Conservation (phyloP, 1,140 invertebrate genomes). For the Apis dorsata region DNA sequence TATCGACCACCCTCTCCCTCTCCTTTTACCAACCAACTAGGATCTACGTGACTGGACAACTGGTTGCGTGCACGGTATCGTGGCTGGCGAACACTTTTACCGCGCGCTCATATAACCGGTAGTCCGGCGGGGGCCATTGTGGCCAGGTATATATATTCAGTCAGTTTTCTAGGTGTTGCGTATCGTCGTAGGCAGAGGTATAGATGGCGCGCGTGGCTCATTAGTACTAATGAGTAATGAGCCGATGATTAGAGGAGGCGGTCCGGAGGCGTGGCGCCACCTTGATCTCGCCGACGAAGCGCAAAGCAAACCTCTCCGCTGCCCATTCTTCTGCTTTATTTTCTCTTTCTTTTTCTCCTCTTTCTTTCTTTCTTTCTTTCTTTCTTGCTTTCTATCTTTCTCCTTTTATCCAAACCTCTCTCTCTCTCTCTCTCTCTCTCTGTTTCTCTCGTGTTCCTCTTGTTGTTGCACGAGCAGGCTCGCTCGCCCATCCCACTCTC, state of each 20-base stretch:
- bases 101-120: not conserved
- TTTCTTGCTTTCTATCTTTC: conserved; percentile 7
- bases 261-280: conserved; percentile 76
- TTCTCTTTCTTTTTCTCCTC: not conserved
- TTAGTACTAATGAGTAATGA: conserved; percentile 80
- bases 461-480: conserved; percentile 38
- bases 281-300: conserved; percentile 77
- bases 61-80: conserved; percentile 62
- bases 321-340: conserved; percentile 40
- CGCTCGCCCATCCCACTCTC: not conserved
- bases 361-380: conserved; percentile 19
- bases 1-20: conserved; percentile 45
- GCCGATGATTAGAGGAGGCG: conserved; percentile 80
- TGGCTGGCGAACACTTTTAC: not conserved
- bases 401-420: conserved; percentile 42
- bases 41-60: conserved; percentile 1
- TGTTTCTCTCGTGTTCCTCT: conserved; percentile 39
- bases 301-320: conserved; percentile 61
- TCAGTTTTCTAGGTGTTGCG: conserved; percentile 55
- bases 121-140: conserved; percentile 26
- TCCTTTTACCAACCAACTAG: too few relatives aligned
- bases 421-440: conserved; percentile 39
- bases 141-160: conserved; percentile 12
- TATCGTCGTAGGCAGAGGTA: conserved; percentile 47
- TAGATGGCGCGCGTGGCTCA: conserved; percentile 76